These are phyloP conservation scores for Halocynthia roretzi DNA, from an alignment of 23 tunicate genomes.

Conservation along the genomic window DNA sequence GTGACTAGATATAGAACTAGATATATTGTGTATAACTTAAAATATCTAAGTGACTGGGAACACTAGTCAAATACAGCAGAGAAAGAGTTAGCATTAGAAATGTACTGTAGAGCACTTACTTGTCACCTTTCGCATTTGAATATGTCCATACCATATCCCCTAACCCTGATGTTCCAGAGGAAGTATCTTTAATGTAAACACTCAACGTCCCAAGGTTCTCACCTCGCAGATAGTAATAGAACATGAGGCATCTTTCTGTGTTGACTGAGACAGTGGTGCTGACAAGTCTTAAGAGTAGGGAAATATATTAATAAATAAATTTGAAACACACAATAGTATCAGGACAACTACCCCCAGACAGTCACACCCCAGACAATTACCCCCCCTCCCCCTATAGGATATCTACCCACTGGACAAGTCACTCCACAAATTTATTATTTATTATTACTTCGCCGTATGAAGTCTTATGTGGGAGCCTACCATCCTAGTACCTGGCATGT, in stretches of 20 bases:
- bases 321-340: background rate
- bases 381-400: background rate
- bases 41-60: too few relatives aligned
- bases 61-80: too few relatives aligned
- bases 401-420: background rate
- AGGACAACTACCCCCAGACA: too few relatives aligned
- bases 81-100: too few relatives aligned
- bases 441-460: too few relatives aligned
- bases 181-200: slow-evolving; percentile 12
- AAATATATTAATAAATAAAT: background rate
- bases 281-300: slow-evolving; percentile 29
- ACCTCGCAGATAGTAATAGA: slow-evolving; percentile 89
- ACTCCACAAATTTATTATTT: too few relatives aligned
- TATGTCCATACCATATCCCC: slow-evolving; percentile 16
- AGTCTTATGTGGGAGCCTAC: too few relatives aligned
- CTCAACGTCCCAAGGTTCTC: slow-evolving; percentile 64
- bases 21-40: too few relatives aligned
- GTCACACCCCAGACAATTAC: too few relatives aligned
- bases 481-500: too few relatives aligned
- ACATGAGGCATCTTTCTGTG: slow-evolving; percentile 49
- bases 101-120: background rate
- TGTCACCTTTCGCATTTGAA: slow-evolving; percentile 5
- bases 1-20: too few relatives aligned
- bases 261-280: slow-evolving; percentile 43
- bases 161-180: slow-evolving; percentile 12